Evolutionary conservation across 1,140 invertebrate genomes (phyloP), one percentile per base, ranked within the genome.

Genomic region (Phocides pigmalion): DNA sequence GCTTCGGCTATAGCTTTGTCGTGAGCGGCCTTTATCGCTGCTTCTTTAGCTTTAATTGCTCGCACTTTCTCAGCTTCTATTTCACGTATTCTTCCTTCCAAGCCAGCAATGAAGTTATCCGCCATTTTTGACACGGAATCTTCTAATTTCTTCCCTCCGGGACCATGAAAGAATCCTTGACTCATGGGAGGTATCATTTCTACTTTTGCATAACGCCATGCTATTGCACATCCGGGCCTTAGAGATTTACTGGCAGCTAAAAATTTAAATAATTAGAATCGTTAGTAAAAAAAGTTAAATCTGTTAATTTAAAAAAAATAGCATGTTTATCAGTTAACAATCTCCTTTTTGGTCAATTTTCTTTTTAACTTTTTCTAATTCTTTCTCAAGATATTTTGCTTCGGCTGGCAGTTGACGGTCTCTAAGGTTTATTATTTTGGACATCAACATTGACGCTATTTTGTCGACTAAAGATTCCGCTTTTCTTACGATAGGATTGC

Each of bases 141-240:
- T 78, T 90, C 88, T 15, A 90, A 39, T 16, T 71, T 74, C 64
- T 78, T 72, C 6, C 82, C 86, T 11, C 14, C 22, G 8, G 74
- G 51, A 37, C 88, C 86, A 51, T 82, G 65, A 46, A 89, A 77
- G 32, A 79, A 81, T 25, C 37, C 42, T 15, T 72, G 17, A 9
- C 82, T 84, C 62, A 77, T 65, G 1, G 88, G 88, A 25, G 88
- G 88, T 50, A 74, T 77, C 39, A 79, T 71, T 79, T 90, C 88
- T 22, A 75, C 66, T 76, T 89, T 90, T 22, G 80, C 78, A 72
- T 89, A 90, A 59, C 73, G 74, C 87, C 88, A 90, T 28, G 78
- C 69, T 19, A 47, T 75, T 15, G 66, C 72, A 44, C 79, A 42
- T n/a, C 53, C 49, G 32, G 80, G 79, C 25, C 66, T 82, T 4